Percentiles rank a stretch among this genome's conserved stretches.
phyloP scores from a whole-genome alignment of 2,888 invertebrate species.

The Axea sp. region DNA sequence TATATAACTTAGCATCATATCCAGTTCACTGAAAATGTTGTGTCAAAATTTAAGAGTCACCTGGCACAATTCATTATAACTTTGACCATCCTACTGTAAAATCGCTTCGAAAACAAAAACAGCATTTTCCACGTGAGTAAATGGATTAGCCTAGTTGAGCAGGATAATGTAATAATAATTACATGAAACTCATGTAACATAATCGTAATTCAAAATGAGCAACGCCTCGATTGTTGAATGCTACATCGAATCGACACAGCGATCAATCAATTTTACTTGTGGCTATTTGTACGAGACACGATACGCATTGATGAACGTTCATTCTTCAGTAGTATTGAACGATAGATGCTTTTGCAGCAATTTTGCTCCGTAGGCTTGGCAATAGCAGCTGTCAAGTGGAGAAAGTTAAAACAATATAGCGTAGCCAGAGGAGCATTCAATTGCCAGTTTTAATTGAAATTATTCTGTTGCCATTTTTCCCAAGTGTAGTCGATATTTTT shows the following conservation, averaged over 20 bases:
- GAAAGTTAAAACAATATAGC: slow-evolving; percentile 47
- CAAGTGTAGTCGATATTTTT: slow-evolving; percentile 13
- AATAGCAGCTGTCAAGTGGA: slow-evolving; percentile 40
- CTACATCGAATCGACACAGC: slow-evolving; percentile 34
- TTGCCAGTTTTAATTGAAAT: slow-evolving; percentile 36
- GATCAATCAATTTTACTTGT: slow-evolving; percentile 57
- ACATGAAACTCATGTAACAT: slow-evolving; percentile 21
- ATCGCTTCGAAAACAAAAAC: slow-evolving; percentile 38
- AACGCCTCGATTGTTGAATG: slow-evolving; percentile 14
- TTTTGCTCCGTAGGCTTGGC: slow-evolving; percentile 38
- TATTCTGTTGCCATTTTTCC: slow-evolving; percentile 33
- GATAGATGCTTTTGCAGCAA: slow-evolving; percentile 44
- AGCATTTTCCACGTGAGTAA: slow-evolving; percentile 20
- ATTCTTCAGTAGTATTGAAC: slow-evolving; percentile 50
- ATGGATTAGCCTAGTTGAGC: slow-evolving; percentile 30
- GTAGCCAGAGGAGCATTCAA: slow-evolving; percentile 11
- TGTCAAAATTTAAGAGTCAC: slow-evolving; percentile 29
- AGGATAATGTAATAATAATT: slow-evolving; percentile 36
- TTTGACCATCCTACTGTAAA: slow-evolving; percentile 27
- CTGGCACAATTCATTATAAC: slow-evolving; percentile 27
- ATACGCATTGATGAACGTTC: slow-evolving; percentile 53
- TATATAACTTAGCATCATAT: neutral
- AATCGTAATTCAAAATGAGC: slow-evolving; percentile 24
- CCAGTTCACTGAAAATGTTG: slow-evolving; percentile 1
- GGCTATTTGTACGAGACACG: slow-evolving; percentile 46